Percentiles rank a stretch among this genome's conserved stretches.
phyloP scores from a whole-genome alignment of 2,888 invertebrate genomes.

The Yponomeuta cagnagella region DNA sequence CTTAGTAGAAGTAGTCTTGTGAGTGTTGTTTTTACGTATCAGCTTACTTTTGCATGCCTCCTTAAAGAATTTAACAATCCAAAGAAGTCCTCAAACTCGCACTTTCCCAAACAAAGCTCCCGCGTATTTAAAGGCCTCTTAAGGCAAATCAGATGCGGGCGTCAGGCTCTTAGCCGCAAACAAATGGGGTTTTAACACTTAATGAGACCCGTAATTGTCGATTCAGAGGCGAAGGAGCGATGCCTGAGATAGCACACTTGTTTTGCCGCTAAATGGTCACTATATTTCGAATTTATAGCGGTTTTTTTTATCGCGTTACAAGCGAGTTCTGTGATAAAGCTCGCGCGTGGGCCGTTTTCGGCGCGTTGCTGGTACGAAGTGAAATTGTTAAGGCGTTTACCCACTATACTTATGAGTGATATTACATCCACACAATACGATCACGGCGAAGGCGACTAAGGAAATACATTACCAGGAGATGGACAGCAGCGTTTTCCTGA shows the following conservation, averaged over 20 bases:
- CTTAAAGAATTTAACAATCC: background rate
- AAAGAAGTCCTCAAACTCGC: background rate
- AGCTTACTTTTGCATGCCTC: background rate
- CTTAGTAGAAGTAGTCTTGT: too few relatives aligned
- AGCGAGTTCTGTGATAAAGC: slow-evolving; percentile 12
- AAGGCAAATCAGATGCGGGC: slow-evolving; percentile 3
- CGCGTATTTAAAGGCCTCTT: slow-evolving; percentile 3
- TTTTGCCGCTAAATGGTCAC: slow-evolving; percentile 2
- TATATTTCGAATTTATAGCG: background rate
- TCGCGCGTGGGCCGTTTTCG: slow-evolving; percentile 27
- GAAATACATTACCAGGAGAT: too few relatives aligned
- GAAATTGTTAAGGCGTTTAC: background rate
- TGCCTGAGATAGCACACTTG: slow-evolving; percentile 1
- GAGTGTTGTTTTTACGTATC: background rate
- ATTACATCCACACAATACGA: too few relatives aligned
- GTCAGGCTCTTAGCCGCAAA: slow-evolving; percentile 30
- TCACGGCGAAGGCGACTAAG: too few relatives aligned
- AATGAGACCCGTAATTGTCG: slow-evolving; percentile 27
- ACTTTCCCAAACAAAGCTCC: background rate
- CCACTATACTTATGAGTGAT: background rate
- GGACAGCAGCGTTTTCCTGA: too few relatives aligned
- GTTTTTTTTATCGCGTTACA: background rate
- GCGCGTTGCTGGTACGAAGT: background rate
- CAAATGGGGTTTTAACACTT: slow-evolving; percentile 36
- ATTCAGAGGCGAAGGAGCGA: background rate